Percentiles rank a stretch among this genome's conserved stretches.
phyloP scores from a whole-genome alignment of 1,140 invertebrate genomes.

The Octopus bimaculoides region DNA sequence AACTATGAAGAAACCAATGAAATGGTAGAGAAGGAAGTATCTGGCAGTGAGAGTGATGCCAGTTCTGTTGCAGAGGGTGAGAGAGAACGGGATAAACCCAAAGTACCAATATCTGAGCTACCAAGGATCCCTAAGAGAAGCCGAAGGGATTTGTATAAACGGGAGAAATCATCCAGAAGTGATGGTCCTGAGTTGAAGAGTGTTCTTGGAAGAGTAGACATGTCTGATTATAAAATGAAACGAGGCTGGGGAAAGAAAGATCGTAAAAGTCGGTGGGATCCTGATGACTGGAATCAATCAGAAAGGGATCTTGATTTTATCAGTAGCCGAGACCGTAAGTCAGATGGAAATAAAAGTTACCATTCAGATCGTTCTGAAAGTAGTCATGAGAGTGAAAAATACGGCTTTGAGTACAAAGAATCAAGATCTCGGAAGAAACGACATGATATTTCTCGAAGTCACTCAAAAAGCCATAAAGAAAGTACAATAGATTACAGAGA shows the following conservation, averaged over 20 bases:
- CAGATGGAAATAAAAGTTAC: not conserved
- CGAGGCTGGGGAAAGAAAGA: conserved; percentile 8
- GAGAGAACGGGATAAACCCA: not conserved
- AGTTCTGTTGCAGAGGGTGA: not conserved
- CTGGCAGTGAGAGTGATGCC: not conserved
- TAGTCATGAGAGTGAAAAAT: not conserved
- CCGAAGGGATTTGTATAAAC: conserved; percentile 12
- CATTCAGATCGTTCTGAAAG: conserved; percentile 3
- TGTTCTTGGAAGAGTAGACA: conserved; percentile 4
- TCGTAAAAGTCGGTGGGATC: conserved; percentile 16
- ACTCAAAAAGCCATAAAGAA: conserved; percentile 18
- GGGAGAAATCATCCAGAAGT: not conserved
- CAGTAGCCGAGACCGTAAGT: conserved; percentile 4
- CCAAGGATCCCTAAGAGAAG: conserved; percentile 21
- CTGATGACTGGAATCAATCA: conserved; percentile 15
- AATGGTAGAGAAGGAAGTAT: not conserved
- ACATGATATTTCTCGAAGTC: conserved; percentile 18
- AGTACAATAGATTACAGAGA: conserved; percentile 16
- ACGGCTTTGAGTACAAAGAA: not conserved
- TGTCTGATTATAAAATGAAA: not conserved
- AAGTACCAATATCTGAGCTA: conserved; percentile 20
- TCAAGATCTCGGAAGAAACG: conserved; percentile 7
- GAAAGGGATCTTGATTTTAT: conserved; percentile 10
- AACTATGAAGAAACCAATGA: not conserved
- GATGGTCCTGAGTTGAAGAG: not conserved